Conservation (phyloP, 2,888 invertebrate species). For the Sinotaia quadrata region DNA sequence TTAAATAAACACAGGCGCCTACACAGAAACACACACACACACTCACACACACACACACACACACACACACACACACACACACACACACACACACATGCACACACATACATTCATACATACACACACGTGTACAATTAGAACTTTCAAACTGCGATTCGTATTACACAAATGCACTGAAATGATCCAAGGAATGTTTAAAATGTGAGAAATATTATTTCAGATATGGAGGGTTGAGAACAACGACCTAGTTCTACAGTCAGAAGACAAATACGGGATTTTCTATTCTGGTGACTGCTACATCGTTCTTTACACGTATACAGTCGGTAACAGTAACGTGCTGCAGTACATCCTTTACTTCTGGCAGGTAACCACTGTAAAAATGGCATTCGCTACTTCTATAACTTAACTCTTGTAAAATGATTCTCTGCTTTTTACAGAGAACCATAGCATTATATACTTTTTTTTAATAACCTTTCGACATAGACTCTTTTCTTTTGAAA, state of each 20-base stretch:
- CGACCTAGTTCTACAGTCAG: constrained; percentile 81
- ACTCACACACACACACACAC: too few species aligned
- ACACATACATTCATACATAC: too few species aligned
- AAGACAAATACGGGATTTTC: constrained; percentile 81
- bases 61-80: too few species aligned
- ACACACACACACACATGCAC: too few species aligned
- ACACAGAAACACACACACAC: too few species aligned
- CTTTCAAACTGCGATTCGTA: background rate
- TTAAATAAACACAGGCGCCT: too few species aligned
- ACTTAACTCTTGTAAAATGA: too few species aligned
- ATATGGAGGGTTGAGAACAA: constrained; percentile 84
- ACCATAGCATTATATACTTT: too few species aligned
- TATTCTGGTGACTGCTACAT: constrained; percentile 88
- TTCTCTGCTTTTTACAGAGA: too few species aligned
- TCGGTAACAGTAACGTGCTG: constrained; percentile 73
- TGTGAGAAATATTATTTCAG: constrained; percentile 39
- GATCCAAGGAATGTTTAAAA: background rate
- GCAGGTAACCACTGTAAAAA: constrained; percentile 77
- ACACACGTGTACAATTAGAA: background rate
- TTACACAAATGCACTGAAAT: background rate
- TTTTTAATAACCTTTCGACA: too few species aligned
- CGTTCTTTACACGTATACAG: constrained; percentile 82
- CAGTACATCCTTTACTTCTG: constrained; percentile 83
- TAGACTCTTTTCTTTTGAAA: too few species aligned
- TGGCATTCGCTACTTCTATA: too few species aligned